These are phyloP conservation scores for Poeciliopsis occidentalis DNA, from an alignment of 2,113 vertebrate genomes.

Conservation along the genomic window DNA sequence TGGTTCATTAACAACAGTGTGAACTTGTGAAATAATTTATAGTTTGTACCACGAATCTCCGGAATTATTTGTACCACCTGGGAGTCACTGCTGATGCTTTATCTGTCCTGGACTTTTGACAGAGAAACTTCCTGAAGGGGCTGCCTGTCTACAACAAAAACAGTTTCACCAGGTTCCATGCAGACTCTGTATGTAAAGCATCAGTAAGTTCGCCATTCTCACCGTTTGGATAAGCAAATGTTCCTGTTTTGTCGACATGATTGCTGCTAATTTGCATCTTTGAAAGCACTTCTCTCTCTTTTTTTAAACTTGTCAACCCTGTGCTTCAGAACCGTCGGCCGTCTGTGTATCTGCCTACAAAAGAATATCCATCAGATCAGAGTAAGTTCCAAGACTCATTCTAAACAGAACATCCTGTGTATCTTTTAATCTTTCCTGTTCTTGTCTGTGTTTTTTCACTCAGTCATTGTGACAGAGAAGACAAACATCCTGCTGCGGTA, in stretches of 20 bases:
- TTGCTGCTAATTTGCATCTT: neutral
- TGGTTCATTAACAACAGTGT: neutral
- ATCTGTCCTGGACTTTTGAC: slow-evolving; percentile 16
- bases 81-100: neutral
- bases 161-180: slow-evolving; percentile 95
- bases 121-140: slow-evolving; percentile 94
- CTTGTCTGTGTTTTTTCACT: slow-evolving; percentile 24
- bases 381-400: slow-evolving; percentile 77
- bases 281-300: too few relatives aligned
- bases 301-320: neutral
- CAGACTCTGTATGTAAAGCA: slow-evolving; percentile 94
- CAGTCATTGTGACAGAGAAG: slow-evolving; percentile 98
- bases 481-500: slow-evolving; percentile 95
- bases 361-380: slow-evolving; percentile 91
- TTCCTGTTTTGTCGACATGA: too few relatives aligned
- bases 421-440: neutral
- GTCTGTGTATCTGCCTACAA: slow-evolving; percentile 90
- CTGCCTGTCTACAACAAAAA: slow-evolving; percentile 94
- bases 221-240: too few relatives aligned
- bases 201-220: slow-evolving; percentile 82
- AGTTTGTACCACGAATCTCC: too few relatives aligned
- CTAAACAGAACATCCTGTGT: neutral
- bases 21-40: too few relatives aligned
- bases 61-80: too few relatives aligned
- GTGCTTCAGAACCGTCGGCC: slow-evolving; percentile 87